A percentile compares a stretch with the other conserved stretches of the same genome.
These are phyloP conservation scores for Eidolon dupreanum DNA, from an alignment of 2,797 vertebrate species.

Conservation along the genomic window DNA sequence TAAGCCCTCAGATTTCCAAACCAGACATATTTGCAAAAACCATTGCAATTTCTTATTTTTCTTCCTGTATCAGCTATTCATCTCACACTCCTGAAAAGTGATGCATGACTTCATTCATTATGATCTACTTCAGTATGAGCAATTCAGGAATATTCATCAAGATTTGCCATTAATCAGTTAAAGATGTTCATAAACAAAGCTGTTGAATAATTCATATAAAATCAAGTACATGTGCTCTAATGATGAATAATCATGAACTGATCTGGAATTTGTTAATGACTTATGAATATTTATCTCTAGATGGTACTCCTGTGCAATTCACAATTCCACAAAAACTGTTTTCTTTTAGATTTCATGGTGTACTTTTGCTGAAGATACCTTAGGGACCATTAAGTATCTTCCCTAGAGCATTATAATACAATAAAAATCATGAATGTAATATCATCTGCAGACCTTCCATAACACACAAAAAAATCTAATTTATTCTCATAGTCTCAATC, in stretches of 20 bases:
- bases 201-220: slow-evolving; percentile 80
- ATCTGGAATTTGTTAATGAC: slow-evolving; percentile 78
- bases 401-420: slow-evolving; percentile 39
- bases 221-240: slow-evolving; percentile 65
- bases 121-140: slow-evolving; percentile 27
- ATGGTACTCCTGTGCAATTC: slow-evolving; percentile 61
- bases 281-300: slow-evolving; percentile 81
- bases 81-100: slow-evolving; percentile 63
- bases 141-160: slow-evolving; percentile 75
- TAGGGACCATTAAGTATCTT: slow-evolving; percentile 63
- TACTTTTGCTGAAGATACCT: slow-evolving; percentile 46
- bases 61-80: slow-evolving; percentile 42
- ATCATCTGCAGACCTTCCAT: slow-evolving; percentile 60
- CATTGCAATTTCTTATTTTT: slow-evolving; percentile 61
- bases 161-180: slow-evolving; percentile 80
- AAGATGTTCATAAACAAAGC: slow-evolving; percentile 80
- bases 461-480: neutral
- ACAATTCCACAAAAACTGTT: slow-evolving; percentile 61
- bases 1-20: slow-evolving; percentile 71
- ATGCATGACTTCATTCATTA: slow-evolving; percentile 67
- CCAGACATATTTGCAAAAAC: slow-evolving; percentile 74
- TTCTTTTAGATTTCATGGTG: slow-evolving; percentile 56
- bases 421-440: slow-evolving; percentile 64
- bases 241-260: slow-evolving; percentile 78
- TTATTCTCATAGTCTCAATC: slow-evolving; percentile 51